phyloP scores from a whole-genome alignment of 2,888 invertebrate species.

The Uloborus plumipes region DNA sequence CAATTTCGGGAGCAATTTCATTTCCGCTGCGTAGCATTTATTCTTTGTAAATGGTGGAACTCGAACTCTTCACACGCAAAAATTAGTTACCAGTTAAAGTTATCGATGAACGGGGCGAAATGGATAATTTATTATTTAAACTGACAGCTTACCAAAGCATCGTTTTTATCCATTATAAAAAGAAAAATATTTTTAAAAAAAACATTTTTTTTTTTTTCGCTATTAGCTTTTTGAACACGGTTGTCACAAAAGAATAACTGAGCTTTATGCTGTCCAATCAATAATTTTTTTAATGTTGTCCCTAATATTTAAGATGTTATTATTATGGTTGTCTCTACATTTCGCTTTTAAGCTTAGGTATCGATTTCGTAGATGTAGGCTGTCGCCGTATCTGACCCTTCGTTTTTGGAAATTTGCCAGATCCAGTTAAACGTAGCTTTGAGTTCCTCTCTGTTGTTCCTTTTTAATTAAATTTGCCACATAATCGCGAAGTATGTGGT shows the following conservation, averaged over 20 bases:
- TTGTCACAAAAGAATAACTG: background rate
- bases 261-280: conserved; percentile 5
- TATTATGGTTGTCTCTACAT: conserved; percentile 26
- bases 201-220: background rate
- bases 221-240: conserved; percentile 25
- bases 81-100: conserved; percentile 10
- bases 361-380: conserved; percentile 52
- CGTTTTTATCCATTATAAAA: background rate
- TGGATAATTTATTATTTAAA: conserved; percentile 21
- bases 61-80: too few relatives aligned
- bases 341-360: conserved; percentile 16
- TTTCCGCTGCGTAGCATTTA: too few relatives aligned
- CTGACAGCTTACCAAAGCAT: conserved; percentile 25
- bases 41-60: too few relatives aligned
- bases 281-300: conserved; percentile 23
- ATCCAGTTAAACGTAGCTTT: conserved; percentile 34
- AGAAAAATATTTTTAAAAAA: conserved; percentile 16
- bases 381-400: conserved; percentile 37
- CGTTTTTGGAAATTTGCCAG: conserved; percentile 45
- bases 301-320: conserved; percentile 36
- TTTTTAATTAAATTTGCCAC: too few relatives aligned
- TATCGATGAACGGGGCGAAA: conserved; percentile 14
- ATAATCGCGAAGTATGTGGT: too few relatives aligned
- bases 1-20: too few relatives aligned
- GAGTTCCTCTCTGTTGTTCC: background rate